Conservation (phyloP, 2,113 vertebrate genomes). For the Stigmatopora argus region DNA sequence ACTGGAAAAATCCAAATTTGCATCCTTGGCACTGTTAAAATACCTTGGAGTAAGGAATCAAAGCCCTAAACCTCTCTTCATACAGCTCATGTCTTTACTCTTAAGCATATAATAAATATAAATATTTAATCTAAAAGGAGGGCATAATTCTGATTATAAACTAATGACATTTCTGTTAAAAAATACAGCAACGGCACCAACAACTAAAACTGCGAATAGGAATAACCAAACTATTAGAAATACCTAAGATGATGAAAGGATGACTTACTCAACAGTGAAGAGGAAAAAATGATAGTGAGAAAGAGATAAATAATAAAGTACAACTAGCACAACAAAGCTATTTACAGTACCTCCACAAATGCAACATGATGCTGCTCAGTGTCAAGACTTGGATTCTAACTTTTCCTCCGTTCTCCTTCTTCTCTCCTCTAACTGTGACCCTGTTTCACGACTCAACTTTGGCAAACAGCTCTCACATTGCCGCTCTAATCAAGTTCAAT, state of each 20-base stretch:
- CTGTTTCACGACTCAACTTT: slow-evolving; percentile 39
- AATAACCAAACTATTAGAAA: background rate
- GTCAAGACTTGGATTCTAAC: slow-evolving; percentile 32
- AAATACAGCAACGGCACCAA: background rate
- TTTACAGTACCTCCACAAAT: slow-evolving; percentile 43
- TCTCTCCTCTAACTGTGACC: slow-evolving; percentile 20
- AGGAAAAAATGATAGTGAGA: background rate
- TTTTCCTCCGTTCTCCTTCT: slow-evolving; percentile 9
- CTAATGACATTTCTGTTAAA: background rate
- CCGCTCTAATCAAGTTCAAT: slow-evolving; percentile 72
- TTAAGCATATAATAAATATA: background rate
- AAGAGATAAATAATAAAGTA: background rate
- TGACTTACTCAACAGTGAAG: background rate
- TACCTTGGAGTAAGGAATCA: background rate
- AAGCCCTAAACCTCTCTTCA: background rate
- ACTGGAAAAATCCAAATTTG: background rate
- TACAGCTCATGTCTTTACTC: background rate
- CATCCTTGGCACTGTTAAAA: background rate
- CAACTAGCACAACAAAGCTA: background rate
- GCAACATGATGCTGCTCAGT: slow-evolving; percentile 40
- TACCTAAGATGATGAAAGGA: background rate
- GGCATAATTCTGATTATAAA: background rate
- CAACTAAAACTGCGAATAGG: background rate
- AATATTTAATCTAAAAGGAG: no score
- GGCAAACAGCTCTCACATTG: slow-evolving; percentile 45